Conservation (phyloP, 2,888 invertebrate genomes). For the Panorpa germanica region DNA sequence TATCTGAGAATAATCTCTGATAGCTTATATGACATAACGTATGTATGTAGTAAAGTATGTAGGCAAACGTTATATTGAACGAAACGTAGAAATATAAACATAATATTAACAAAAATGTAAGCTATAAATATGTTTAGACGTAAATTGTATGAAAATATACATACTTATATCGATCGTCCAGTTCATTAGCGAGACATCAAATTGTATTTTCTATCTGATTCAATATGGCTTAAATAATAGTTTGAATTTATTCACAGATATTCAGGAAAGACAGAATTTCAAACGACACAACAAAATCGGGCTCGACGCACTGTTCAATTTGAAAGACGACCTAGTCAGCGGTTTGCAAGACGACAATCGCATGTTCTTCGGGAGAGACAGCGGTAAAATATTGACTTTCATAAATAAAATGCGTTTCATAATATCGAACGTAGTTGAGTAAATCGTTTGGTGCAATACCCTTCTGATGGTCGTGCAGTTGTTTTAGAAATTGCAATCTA, state of each 20-base stretch:
- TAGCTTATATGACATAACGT: no score
- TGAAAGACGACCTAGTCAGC: conserved; percentile 89
- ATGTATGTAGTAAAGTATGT: no score
- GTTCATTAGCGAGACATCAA: no score
- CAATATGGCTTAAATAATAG: background rate
- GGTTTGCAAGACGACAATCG: conserved; percentile 84
- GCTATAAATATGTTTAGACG: no score
- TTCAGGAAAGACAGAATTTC: conserved; percentile 94
- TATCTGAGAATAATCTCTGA: no score
- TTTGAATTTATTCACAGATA: conserved; percentile 19
- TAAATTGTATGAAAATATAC: conserved; percentile 3
- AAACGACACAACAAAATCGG: conserved; percentile 79
- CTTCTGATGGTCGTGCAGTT: no score
- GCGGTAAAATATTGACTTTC: conserved; percentile 28
- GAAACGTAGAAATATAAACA: no score
- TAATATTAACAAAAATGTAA: no score
- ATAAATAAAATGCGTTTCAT: conserved; percentile 12
- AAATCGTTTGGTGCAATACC: no score
- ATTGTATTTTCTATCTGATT: background rate
- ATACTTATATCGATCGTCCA: no score
- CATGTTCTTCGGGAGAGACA: conserved; percentile 70
- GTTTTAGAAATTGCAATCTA: no score
- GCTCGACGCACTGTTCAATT: conserved; percentile 88
- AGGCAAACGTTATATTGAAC: no score
- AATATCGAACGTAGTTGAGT: conserved; percentile 11